These are phyloP conservation scores for Lottia gigantea DNA, from an alignment of 2,888 invertebrate genomes.

Conservation along the genomic window DNA sequence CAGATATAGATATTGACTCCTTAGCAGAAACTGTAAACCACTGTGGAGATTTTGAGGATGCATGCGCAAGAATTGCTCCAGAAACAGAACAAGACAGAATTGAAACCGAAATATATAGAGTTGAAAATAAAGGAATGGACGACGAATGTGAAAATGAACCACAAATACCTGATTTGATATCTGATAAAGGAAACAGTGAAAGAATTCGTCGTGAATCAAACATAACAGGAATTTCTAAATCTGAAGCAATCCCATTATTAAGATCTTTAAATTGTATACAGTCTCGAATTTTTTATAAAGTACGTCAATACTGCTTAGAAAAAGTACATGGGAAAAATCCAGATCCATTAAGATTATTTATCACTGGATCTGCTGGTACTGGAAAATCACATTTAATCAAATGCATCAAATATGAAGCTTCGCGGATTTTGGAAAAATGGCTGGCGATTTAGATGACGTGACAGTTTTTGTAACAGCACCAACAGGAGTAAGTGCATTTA, in stretches of 20 bases:
- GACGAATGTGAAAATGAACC: background rate
- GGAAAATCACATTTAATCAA: too few relatives aligned
- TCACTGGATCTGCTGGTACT: too few relatives aligned
- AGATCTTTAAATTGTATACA: conserved; percentile 19
- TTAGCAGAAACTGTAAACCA: background rate
- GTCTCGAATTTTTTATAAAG: conserved; percentile 17
- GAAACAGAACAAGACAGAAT: conserved; percentile 3
- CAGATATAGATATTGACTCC: background rate
- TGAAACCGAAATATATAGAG: background rate
- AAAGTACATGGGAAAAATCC: background rate
- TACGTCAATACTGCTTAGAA: conserved; percentile 21
- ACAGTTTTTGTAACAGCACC: too few relatives aligned
- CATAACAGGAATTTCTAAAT: background rate
- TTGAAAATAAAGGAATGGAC: background rate
- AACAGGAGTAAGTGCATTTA: too few relatives aligned
- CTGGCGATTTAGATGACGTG: too few relatives aligned
- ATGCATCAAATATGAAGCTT: too few relatives aligned
- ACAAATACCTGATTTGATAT: background rate
- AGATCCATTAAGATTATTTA: too few relatives aligned
- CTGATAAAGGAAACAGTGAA: background rate
- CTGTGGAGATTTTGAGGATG: conserved; percentile 6
- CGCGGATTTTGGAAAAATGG: too few relatives aligned
- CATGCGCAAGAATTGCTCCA: conserved; percentile 10
- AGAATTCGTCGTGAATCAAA: background rate
- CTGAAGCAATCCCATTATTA: conserved; percentile 4